Evolutionary conservation across 2,797 vertebrate species (phyloP).

Genomic region (Spinus pinus): DNA sequence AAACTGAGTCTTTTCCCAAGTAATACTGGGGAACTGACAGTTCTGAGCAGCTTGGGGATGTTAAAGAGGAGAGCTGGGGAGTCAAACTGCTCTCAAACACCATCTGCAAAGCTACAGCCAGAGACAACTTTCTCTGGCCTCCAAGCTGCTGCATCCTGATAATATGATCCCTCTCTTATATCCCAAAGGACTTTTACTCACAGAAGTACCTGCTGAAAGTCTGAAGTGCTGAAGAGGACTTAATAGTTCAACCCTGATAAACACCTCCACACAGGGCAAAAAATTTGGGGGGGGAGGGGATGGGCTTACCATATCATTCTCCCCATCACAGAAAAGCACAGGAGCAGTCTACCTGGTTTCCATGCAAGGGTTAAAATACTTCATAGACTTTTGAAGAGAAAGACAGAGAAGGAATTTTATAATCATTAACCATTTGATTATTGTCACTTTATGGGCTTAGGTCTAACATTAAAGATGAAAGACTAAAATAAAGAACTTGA

Average conservation of each 20-base stretch:
- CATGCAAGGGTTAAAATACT: neutral
- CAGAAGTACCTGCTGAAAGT: neutral
- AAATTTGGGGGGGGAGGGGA: accelerated
- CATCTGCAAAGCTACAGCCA: neutral
- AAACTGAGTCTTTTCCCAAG: neutral
- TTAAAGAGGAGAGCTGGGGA: neutral
- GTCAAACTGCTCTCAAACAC: neutral
- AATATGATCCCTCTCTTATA: neutral
- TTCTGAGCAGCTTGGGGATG: neutral
- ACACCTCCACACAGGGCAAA: neutral
- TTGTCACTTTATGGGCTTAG: neutral
- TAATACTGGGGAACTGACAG: neutral
- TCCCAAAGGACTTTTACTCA: neutral
- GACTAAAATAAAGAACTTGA: neutral
- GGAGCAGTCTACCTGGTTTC: neutral
- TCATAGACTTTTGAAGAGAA: neutral
- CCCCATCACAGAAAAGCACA: neutral
- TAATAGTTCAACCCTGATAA: neutral
- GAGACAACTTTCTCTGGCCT: neutral
- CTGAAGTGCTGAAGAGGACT: neutral
- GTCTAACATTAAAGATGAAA: neutral
- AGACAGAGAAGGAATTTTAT: neutral
- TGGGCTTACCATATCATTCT: neutral
- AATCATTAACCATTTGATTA: neutral
- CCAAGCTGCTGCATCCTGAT: neutral